Conservation (phyloP, 2,888 invertebrate species). For the Chymomyza procnemis region DNA sequence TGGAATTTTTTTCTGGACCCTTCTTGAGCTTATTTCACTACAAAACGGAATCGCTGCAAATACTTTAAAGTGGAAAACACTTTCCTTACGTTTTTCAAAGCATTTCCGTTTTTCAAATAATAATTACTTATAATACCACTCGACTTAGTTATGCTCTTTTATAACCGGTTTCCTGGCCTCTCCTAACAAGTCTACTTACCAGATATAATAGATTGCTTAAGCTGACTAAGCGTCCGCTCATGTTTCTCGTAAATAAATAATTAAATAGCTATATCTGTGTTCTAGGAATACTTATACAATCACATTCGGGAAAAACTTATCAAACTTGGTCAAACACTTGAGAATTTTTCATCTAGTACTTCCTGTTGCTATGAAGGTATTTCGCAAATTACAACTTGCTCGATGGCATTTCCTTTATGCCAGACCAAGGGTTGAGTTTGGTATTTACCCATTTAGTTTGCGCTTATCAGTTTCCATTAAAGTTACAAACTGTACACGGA, state of each 20-base stretch:
- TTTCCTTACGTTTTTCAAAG: conserved; percentile 33
- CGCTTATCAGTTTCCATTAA: conserved; percentile 23
- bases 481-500: conserved; percentile 1
- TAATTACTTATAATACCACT: too few relatives aligned
- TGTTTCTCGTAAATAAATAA: too few relatives aligned
- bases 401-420: background rate
- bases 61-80: conserved; percentile 4
- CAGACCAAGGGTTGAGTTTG: conserved; percentile 50
- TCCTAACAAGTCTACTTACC: background rate
- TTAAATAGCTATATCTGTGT: background rate
- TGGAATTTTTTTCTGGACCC: background rate
- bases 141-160: conserved; percentile 15
- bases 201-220: background rate
- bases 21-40: background rate
- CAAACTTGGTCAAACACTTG: conserved; percentile 26
- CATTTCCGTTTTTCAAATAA: conserved; percentile 62
- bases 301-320: background rate
- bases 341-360: conserved; percentile 44
- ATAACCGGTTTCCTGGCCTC: conserved; percentile 32
- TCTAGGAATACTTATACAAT: background rate
- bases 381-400: background rate
- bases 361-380: conserved; percentile 33
- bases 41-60: conserved; percentile 35
- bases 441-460: conserved; percentile 32
- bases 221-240: background rate